These are phyloP conservation scores for Petrolisthes manimaculis DNA, from an alignment of 2,888 invertebrate genomes.

Conservation along the genomic window DNA sequence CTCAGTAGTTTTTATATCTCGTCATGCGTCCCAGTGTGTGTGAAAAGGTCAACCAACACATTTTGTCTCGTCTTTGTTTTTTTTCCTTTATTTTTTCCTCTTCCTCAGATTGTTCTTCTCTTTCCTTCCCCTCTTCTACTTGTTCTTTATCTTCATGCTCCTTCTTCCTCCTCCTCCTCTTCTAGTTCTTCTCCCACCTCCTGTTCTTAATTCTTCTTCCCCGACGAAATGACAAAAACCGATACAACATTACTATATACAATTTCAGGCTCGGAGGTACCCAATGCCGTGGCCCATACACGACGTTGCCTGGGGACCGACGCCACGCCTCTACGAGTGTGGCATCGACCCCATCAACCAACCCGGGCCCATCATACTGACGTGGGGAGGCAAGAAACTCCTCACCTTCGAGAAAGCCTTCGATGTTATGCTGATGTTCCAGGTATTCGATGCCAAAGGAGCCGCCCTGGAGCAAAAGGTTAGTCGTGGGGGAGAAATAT, in stretches of 20 bases:
- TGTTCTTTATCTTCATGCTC: not conserved
- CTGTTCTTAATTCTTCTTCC: not conserved
- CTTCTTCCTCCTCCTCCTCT: not conserved
- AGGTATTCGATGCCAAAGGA: constrained; percentile 65
- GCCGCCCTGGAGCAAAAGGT: constrained; percentile 61
- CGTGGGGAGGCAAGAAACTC: constrained; percentile 68
- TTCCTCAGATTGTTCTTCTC: not conserved
- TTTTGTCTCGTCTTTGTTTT: not conserved
- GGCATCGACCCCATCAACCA: constrained; percentile 67
- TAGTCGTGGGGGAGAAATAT: too few relatives aligned
- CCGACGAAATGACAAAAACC: not conserved
- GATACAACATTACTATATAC: not conserved
- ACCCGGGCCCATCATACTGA: constrained; percentile 67
- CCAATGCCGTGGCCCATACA: constrained; percentile 66
- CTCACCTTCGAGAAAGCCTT: constrained; percentile 66
- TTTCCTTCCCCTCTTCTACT: not conserved
- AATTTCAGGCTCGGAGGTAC: constrained; percentile 47
- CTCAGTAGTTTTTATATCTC: not conserved
- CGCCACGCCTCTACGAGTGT: constrained; percentile 68
- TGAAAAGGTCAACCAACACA: too few relatives aligned
- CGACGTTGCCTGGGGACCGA: constrained; percentile 69
- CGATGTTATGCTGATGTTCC: constrained; percentile 65
- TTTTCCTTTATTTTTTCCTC: not conserved
- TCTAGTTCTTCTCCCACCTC: not conserved
- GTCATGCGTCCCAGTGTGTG: not conserved